phyloP scores from a whole-genome alignment of 2,888 invertebrate species.

The Erebia aethiops region DNA sequence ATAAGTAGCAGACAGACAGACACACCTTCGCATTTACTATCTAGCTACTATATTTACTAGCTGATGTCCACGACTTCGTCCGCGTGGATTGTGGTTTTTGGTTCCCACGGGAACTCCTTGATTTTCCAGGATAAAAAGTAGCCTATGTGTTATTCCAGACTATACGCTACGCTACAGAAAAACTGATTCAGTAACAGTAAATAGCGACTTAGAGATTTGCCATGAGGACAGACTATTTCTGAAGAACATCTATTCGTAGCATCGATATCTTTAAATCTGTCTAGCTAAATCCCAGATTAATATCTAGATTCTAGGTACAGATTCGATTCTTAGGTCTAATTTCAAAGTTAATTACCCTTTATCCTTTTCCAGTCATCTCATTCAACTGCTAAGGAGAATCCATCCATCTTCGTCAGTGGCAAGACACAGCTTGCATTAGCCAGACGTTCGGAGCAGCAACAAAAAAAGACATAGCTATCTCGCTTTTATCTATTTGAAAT shows the following conservation, averaged over 20 bases:
- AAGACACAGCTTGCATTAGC: conserved; percentile 72
- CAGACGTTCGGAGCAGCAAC: conserved; percentile 55
- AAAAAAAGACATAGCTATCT: conserved; percentile 53
- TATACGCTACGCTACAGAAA: too few relatives aligned
- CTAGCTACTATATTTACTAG: too few relatives aligned
- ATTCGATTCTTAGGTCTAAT: conserved; percentile 42
- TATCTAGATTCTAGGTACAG: conserved; percentile 30
- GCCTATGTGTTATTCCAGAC: too few relatives aligned
- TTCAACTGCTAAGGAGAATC: conserved; percentile 66
- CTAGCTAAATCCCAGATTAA: conserved; percentile 16
- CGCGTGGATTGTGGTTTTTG: too few relatives aligned
- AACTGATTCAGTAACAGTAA: too few relatives aligned
- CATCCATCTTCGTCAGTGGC: conserved; percentile 77
- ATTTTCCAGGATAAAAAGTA: too few relatives aligned
- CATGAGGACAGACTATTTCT: neutral
- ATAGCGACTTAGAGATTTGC: neutral
- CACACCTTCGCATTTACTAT: too few relatives aligned
- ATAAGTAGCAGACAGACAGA: too few relatives aligned
- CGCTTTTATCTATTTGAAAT: conserved; percentile 52
- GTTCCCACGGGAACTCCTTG: too few relatives aligned
- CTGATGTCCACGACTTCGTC: too few relatives aligned
- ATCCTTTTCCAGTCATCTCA: conserved; percentile 56
- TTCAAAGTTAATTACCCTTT: conserved; percentile 46
- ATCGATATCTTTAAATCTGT: conserved; percentile 9
- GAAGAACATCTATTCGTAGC: neutral